Conservation (phyloP, 2,797 vertebrate genomes). For the Sebastes melanostomus region DNA sequence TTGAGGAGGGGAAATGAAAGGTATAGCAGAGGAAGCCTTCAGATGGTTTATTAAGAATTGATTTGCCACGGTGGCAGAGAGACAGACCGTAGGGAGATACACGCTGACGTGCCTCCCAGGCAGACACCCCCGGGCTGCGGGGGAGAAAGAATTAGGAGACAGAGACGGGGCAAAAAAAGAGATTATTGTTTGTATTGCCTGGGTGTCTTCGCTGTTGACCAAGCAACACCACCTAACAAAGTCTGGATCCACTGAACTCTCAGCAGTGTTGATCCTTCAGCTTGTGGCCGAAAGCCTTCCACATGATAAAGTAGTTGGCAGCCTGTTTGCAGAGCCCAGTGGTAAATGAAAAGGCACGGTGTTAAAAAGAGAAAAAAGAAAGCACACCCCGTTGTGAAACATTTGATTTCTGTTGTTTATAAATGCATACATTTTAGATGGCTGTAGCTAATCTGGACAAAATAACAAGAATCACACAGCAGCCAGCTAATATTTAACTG, state of each 20-base stretch:
- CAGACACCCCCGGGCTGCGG: conserved; percentile 53
- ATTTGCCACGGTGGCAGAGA: conserved; percentile 66
- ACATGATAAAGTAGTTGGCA: conserved; percentile 1
- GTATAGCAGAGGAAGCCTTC: conserved; percentile 62
- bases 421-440: conserved; percentile 17
- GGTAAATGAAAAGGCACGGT: conserved; percentile 19
- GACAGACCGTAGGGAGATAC: conserved; percentile 57
- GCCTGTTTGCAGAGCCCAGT: neutral
- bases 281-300: neutral
- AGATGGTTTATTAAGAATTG: conserved; percentile 75
- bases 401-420: conserved; percentile 38
- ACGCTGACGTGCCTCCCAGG: conserved; percentile 67
- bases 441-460: conserved; percentile 20
- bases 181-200: conserved; percentile 23
- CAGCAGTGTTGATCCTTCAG: neutral
- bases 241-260: conserved; percentile 2
- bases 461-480: conserved; percentile 32
- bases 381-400: neutral
- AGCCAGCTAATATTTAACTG: conserved; percentile 31
- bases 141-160: neutral
- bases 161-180: neutral
- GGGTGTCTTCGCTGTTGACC: conserved; percentile 15
- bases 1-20: conserved; percentile 68
- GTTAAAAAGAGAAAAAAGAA: conserved; percentile 4
- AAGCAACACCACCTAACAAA: neutral